phyloP scores from a whole-genome alignment of 2,888 invertebrate genomes.

The Eupithecia dodoneata region DNA sequence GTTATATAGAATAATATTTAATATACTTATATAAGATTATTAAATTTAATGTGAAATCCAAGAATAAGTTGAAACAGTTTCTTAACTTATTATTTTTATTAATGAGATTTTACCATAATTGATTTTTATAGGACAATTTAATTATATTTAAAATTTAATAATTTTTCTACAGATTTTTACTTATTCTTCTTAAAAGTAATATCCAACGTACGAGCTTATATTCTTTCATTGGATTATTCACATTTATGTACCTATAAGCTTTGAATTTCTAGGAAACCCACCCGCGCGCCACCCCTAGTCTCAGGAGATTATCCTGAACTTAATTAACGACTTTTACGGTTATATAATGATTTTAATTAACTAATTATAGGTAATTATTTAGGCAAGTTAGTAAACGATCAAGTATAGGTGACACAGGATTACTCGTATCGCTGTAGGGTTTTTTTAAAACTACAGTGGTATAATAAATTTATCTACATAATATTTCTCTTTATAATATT shows the following conservation, averaged over 20 bases:
- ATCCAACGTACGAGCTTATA: background rate
- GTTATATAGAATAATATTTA: no score
- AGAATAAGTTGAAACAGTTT: background rate
- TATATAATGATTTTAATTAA: slow-evolving; percentile 10
- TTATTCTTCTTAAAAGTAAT: background rate
- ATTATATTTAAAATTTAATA: no score
- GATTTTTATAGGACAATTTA: no score
- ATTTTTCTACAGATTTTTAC: background rate
- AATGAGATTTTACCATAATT: no score
- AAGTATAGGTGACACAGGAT: no score
- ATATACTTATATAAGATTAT: no score
- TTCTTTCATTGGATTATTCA: background rate
- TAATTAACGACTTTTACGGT: slow-evolving; percentile 21
- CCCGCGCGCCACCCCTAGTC: background rate
- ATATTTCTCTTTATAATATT: no score
- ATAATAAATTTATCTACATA: no score
- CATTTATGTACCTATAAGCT: background rate
- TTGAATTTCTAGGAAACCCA: background rate
- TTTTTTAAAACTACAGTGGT: no score
- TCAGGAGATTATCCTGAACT: slow-evolving; percentile 15
- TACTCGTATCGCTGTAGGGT: no score
- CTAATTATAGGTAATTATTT: slow-evolving; percentile 2
- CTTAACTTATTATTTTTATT: no score
- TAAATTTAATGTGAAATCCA: background rate
- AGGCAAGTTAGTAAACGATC: no score